These are phyloP conservation scores for Callosobruchus maculatus DNA, from an alignment of 2,888 invertebrate species.

Conservation along the genomic window DNA sequence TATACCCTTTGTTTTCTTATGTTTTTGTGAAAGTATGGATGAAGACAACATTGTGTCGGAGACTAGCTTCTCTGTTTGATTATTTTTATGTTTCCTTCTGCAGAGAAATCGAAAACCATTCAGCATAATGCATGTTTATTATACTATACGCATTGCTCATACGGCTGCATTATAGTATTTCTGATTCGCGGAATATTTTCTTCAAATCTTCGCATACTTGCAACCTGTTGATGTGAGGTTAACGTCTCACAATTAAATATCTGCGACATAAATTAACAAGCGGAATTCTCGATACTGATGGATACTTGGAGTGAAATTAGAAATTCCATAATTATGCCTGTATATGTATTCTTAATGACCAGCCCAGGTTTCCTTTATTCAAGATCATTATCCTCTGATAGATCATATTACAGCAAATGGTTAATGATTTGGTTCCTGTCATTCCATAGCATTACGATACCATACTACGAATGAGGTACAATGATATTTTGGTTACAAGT, in stretches of 20 bases:
- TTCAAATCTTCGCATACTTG: neutral
- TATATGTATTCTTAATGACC: neutral
- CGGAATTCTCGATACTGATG: neutral
- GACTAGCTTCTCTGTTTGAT: no score
- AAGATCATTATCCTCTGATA: neutral
- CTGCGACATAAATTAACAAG: neutral
- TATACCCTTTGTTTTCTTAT: no score
- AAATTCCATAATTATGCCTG: neutral
- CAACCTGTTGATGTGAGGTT: neutral
- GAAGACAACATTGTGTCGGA: no score
- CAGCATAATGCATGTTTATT: no score
- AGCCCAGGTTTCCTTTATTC: neutral
- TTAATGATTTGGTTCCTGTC: neutral
- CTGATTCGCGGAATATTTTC: neutral
- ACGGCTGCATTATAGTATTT: neutral
- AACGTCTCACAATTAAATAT: neutral
- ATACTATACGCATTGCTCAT: no score
- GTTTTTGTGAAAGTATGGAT: no score
- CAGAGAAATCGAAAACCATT: no score
- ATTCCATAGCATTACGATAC: neutral
- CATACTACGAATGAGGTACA: no score
- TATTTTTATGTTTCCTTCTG: no score
- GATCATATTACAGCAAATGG: neutral
- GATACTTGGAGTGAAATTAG: neutral
- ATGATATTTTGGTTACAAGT: no score